Conservation (phyloP, 2,888 invertebrate species). For the Spialia ferax region DNA sequence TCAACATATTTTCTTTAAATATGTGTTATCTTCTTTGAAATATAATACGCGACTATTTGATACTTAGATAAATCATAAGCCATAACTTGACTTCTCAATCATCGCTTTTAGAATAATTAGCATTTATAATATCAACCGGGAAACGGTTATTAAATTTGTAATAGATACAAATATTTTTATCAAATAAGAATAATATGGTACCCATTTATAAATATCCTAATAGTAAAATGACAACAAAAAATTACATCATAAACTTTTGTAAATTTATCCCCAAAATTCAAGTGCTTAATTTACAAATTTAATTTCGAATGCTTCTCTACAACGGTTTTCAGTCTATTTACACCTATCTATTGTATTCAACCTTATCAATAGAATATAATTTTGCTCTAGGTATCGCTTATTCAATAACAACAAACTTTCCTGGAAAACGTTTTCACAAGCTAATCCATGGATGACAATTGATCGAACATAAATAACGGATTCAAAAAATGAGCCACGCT, state of each 20-base stretch:
- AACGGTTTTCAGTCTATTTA: too few species aligned
- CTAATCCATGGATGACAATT: slow-evolving; percentile 58
- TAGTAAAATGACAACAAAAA: neutral
- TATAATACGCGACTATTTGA: slow-evolving; percentile 58
- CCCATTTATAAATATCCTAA: neutral
- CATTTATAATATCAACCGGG: slow-evolving; percentile 76
- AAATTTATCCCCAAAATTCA: too few species aligned
- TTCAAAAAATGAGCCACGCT: slow-evolving; percentile 66
- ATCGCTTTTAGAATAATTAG: slow-evolving; percentile 71
- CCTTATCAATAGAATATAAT: neutral
- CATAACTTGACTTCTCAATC: slow-evolving; percentile 73
- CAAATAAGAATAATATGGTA: neutral
- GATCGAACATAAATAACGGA: slow-evolving; percentile 59
- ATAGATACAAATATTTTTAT: neutral
- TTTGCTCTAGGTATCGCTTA: neutral
- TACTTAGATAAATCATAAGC: slow-evolving; percentile 60
- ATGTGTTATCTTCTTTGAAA: slow-evolving; percentile 57
- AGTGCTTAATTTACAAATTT: too few species aligned
- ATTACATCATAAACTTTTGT: too few species aligned
- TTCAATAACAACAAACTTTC: slow-evolving; percentile 46
- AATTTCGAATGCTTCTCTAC: too few species aligned
- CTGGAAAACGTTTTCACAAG: slow-evolving; percentile 62
- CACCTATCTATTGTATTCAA: neutral
- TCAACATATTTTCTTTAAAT: slow-evolving; percentile 50
- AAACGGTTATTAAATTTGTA: slow-evolving; percentile 71